Evolutionary conservation across 2,797 vertebrate genomes (phyloP), one percentile per base, ranked within the genome.

Genomic region (Crocidura indochinensis): DNA sequence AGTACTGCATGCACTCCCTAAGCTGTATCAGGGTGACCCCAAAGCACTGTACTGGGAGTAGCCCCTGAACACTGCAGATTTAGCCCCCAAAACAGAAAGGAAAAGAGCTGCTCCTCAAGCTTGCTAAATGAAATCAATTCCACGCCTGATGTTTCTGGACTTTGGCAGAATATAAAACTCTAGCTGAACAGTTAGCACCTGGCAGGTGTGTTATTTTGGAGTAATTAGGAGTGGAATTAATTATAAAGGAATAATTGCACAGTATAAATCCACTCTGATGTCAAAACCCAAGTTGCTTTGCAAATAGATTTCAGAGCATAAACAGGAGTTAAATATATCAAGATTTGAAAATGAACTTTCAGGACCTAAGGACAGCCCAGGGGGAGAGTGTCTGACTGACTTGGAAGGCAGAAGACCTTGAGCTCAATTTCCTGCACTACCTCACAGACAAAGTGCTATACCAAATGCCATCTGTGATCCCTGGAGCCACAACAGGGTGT

Each of bases 111-210:
- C 17, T 87, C 72, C 47, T 91, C 46, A 76, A 74, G 8, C 11
- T 82, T 69, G n/a, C 84, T 38, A 84, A 87, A 84, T 89, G n/a
- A 87, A 75, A 83, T 78, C 44, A 46, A 82, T 47, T 31, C 38
- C 79, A 88, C 62, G 67, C 3, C 1, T 73, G 4, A 1, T 88
- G 17, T 8, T 60, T 60, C 53, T 88, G 24, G 62, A 29, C 56
- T 67, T 77, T 74, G 65, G 38, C 71, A 74, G 29, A 38, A 73
- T 68, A 92, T 56, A 31, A 3, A 81, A 79, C 10, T 60, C 56
- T 60, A 17, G 56, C 19, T 60, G 56, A 20, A 60, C 17, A 19
- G 56, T 19, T 8, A 60, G 17, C 76, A 88, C 88, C n/a, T 44
- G 56, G 64, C 22, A 80, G 22, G 0, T 74, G 7, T 24, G 8